Conservation (phyloP, 2,888 invertebrate species). For the Tribolium freemani region DNA sequence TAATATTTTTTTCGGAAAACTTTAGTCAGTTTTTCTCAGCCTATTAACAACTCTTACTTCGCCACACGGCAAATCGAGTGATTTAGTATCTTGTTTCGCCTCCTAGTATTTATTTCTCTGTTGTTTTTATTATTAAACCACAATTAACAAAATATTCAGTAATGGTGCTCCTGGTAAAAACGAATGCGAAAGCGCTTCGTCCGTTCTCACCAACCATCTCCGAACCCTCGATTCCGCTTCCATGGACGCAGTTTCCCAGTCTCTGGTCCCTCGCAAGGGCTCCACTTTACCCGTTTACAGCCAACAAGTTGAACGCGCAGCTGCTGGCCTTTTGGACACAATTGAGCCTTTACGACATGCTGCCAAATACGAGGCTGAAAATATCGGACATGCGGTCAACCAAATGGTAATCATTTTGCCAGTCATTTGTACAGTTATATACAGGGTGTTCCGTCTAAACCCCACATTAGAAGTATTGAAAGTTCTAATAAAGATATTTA, state of each 20-base stretch:
- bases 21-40: no score
- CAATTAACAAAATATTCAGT: slow-evolving; percentile 65
- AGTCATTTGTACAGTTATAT: background rate
- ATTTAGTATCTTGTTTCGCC: no score
- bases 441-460: no score
- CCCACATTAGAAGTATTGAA: no score
- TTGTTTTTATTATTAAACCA: no score
- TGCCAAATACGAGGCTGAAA: slow-evolving; percentile 92
- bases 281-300: slow-evolving; percentile 70
- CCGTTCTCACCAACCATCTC: slow-evolving; percentile 81
- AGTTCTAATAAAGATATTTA: no score
- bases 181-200: slow-evolving; percentile 90
- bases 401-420: slow-evolving; percentile 72
- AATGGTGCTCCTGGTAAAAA: slow-evolving; percentile 97
- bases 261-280: slow-evolving; percentile 60
- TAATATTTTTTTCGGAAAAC: no score
- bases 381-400: slow-evolving; percentile 89
- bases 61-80: no score
- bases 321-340: slow-evolving; percentile 85
- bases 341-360: slow-evolving; percentile 88
- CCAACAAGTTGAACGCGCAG: slow-evolving; percentile 72
- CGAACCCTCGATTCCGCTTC: slow-evolving; percentile 89
- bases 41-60: no score
- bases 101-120: no score
- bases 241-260: slow-evolving; percentile 80